phyloP scores from a whole-genome alignment of 2,797 vertebrate genomes.

The Sandelia bainsii region DNA sequence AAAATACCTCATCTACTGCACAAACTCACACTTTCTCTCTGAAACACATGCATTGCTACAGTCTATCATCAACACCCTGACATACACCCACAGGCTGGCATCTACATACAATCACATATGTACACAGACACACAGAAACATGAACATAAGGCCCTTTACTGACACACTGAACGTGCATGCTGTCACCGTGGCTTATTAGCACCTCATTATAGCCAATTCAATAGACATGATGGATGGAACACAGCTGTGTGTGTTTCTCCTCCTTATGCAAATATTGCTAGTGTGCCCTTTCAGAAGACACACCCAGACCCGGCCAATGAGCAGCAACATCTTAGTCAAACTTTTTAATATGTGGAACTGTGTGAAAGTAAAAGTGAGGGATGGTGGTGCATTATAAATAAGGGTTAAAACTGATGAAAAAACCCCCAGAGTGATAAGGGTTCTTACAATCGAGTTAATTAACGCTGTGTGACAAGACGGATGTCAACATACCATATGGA shows the following conservation, averaged over 20 bases:
- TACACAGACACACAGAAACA: background rate
- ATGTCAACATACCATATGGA: background rate
- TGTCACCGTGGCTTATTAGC: conserved; percentile 16
- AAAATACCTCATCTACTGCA: conserved; percentile 23
- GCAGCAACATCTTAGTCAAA: background rate
- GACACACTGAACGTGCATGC: conserved; percentile 5
- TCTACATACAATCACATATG: conserved; percentile 2
- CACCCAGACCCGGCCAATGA: background rate
- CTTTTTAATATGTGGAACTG: background rate
- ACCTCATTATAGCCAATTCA: background rate
- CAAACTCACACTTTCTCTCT: conserved; percentile 11
- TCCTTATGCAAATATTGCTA: background rate
- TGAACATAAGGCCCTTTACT: background rate
- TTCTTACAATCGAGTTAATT: conserved; percentile 10
- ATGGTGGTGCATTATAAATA: background rate
- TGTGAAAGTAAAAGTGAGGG: background rate
- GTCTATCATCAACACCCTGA: conserved; percentile 24
- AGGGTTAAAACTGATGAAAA: background rate
- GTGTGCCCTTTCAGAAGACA: background rate
- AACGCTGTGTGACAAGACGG: background rate
- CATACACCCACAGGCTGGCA: conserved; percentile 32
- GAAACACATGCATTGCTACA: background rate
- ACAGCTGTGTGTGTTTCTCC: background rate
- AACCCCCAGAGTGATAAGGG: background rate
- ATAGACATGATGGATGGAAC: background rate